Evolutionary conservation across 2,113 vertebrate species (phyloP).

Genomic region (Catagonus wagneri): DNA sequence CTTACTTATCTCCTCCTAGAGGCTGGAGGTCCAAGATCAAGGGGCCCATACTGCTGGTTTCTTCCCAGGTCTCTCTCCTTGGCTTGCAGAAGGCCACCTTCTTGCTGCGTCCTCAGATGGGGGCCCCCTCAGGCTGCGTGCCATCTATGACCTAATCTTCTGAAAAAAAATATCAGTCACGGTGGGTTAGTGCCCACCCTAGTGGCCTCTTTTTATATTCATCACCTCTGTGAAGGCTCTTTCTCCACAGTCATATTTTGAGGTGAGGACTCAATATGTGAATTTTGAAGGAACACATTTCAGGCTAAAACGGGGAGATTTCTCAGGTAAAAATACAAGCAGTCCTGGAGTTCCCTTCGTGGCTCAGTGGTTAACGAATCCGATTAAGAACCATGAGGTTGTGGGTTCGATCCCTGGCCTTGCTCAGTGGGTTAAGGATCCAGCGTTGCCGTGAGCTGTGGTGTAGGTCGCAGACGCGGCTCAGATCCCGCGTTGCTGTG

Average conservation of each 20-base stretch:
- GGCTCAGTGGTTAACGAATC: too few relatives aligned
- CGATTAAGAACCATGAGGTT: too few relatives aligned
- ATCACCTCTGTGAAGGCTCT: not conserved
- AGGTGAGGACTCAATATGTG: not conserved
- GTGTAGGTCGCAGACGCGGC: too few relatives aligned
- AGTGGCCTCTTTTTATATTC: not conserved
- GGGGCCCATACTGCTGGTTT: fast-evolving
- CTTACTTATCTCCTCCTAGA: not conserved
- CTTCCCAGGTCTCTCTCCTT: not conserved
- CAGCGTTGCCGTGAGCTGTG: too few relatives aligned
- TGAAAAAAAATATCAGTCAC: not conserved
- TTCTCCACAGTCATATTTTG: not conserved
- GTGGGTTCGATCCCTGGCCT: too few relatives aligned
- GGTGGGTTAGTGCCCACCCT: fast-evolving
- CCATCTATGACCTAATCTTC: fast-evolving
- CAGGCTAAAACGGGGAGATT: not conserved
- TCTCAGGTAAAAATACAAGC: not conserved
- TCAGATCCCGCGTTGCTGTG: too few relatives aligned
- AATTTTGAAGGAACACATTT: not conserved
- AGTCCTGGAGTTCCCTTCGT: too few relatives aligned
- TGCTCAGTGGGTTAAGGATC: too few relatives aligned
- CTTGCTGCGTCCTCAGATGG: fast-evolving
- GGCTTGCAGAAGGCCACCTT: not conserved
- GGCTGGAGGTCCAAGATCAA: not conserved
- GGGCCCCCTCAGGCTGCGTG: fast-evolving